These are phyloP conservation scores for Rhea americana DNA, from an alignment of 2,113 vertebrate genomes.

Conservation along the genomic window DNA sequence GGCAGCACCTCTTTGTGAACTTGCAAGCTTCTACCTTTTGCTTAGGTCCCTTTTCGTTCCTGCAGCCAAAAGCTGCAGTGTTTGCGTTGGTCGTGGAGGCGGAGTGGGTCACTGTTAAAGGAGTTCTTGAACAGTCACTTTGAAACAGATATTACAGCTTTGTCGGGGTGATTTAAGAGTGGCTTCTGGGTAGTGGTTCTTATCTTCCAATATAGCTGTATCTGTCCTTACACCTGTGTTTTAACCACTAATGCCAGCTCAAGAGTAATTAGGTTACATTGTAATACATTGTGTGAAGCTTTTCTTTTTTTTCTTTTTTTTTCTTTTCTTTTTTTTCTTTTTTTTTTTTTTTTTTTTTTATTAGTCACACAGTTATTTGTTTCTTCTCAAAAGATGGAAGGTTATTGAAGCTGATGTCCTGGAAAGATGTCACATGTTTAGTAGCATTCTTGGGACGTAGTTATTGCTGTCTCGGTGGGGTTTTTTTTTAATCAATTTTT, in stretches of 20 bases:
- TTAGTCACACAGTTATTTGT: background rate
- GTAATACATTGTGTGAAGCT: background rate
- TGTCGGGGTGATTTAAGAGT: background rate
- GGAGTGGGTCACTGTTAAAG: fast-evolving
- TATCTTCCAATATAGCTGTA: background rate
- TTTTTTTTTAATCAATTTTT: background rate
- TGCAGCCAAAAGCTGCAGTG: too few relatives aligned
- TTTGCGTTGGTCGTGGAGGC: background rate
- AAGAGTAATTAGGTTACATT: background rate
- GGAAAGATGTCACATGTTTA: background rate
- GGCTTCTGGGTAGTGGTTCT: background rate
- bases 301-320: background rate
- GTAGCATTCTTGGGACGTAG: background rate
- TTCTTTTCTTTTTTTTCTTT: background rate
- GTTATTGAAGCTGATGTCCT: background rate
- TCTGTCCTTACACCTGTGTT: background rate
- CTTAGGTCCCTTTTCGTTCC: too few relatives aligned
- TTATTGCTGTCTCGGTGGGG: fast-evolving
- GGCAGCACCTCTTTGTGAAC: too few relatives aligned
- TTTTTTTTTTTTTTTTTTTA: background rate
- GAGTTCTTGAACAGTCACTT: background rate
- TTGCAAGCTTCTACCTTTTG: too few relatives aligned
- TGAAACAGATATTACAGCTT: background rate
- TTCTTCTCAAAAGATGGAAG: background rate
- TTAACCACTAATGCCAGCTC: background rate